These are phyloP conservation scores for Aleiodes leptofemur DNA, from an alignment of 2,888 invertebrate genomes.

Conservation along the genomic window DNA sequence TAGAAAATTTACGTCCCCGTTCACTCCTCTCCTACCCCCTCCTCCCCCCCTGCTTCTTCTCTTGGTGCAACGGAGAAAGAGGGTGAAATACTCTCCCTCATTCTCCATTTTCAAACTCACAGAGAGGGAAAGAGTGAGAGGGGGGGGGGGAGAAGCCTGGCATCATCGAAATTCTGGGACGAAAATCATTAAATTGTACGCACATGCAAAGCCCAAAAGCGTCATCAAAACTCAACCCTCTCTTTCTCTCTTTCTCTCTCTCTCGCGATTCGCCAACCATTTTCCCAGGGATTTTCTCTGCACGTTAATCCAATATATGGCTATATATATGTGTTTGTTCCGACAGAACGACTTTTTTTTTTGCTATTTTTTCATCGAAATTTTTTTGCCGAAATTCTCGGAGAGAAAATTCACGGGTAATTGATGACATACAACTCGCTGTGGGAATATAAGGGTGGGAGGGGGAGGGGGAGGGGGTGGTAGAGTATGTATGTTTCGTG, in stretches of 20 bases:
- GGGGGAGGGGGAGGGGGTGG: no score
- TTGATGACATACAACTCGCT: neutral
- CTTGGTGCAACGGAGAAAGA: slow-evolving; percentile 36
- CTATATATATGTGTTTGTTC: no score
- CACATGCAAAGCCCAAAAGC: slow-evolving; percentile 61
- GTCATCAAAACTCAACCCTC: slow-evolving; percentile 52
- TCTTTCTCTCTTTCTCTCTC: neutral
- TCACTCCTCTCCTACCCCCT: slow-evolving; percentile 27
- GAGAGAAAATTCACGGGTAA: neutral
- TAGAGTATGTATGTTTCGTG: neutral
- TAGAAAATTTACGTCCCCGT: slow-evolving; percentile 73
- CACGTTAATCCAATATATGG: no score
- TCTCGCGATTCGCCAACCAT: slow-evolving; percentile 34
- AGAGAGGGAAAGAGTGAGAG: slow-evolving; percentile 5
- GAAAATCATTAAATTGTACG: slow-evolving; percentile 74
- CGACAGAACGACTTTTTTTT: neutral
- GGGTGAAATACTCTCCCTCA: slow-evolving; percentile 7
- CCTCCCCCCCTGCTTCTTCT: slow-evolving; percentile 24
- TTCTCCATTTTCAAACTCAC: slow-evolving; percentile 13
- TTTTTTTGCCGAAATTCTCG: no score
- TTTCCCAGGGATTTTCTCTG: slow-evolving; percentile 18
- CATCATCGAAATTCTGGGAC: slow-evolving; percentile 73
- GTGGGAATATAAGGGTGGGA: neutral
- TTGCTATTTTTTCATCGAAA: no score
- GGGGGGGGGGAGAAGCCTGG: slow-evolving; percentile 26